These are phyloP conservation scores for Oreochromis aureus DNA, from an alignment of 2,113 vertebrate species.

Conservation along the genomic window DNA sequence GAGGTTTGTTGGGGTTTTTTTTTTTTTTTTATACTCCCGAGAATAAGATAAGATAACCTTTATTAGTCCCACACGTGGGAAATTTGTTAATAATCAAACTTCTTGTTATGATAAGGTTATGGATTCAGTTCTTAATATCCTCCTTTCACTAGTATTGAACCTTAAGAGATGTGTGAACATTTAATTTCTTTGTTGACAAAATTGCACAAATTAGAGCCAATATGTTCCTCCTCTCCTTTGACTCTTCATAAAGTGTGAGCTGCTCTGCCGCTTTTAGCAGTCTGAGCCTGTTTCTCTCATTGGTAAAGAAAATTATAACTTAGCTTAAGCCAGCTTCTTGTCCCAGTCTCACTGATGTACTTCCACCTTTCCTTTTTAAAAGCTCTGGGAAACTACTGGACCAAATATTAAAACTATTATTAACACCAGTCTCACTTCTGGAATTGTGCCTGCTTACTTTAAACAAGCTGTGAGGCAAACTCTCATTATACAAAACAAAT, in stretches of 20 bases:
- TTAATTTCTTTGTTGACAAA: not conserved
- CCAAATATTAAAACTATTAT: not conserved
- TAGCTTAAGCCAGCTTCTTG: not conserved
- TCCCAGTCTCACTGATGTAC: not conserved
- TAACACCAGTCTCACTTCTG: not conserved
- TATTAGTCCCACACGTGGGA: no score
- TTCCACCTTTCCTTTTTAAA: not conserved
- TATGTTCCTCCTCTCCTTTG: not conserved
- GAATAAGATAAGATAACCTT: not conserved
- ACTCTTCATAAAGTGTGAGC: not conserved
- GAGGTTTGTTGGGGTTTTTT: not conserved
- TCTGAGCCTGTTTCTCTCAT: not conserved
- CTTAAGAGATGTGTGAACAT: not conserved
- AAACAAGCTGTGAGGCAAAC: not conserved
- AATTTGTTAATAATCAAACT: not conserved
- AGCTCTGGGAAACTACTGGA: not conserved
- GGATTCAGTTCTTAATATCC: not conserved
- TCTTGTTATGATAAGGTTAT: not conserved
- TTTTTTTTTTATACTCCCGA: not conserved
- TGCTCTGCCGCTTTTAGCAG: not conserved
- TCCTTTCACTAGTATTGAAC: not conserved
- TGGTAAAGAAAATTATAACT: not conserved
- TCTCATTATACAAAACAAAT: not conserved
- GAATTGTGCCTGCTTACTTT: not conserved
- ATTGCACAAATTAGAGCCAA: not conserved